These are phyloP conservation scores for Microplitis manilae DNA, from an alignment of 2,888 invertebrate species.

Conservation along the genomic window DNA sequence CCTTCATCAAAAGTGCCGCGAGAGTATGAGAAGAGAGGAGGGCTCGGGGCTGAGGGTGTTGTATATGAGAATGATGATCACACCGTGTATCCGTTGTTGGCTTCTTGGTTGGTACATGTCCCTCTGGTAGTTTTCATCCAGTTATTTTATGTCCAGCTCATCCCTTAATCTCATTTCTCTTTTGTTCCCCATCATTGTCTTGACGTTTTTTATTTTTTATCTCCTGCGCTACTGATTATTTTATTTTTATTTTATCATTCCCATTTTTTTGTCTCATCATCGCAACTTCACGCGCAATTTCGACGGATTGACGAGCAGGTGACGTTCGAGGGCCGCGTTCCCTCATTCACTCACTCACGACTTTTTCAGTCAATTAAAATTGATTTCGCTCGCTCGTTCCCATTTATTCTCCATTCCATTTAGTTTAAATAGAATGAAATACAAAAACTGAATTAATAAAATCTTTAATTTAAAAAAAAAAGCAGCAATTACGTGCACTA, in stretches of 20 bases:
- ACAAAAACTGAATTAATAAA: neutral
- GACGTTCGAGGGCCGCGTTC: slow-evolving; percentile 45
- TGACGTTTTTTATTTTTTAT: slow-evolving; percentile 15
- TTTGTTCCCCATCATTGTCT: neutral
- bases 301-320: slow-evolving; percentile 53
- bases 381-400: slow-evolving; percentile 47
- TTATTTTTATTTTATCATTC: neutral
- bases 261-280: slow-evolving; percentile 10
- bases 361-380: slow-evolving; percentile 60
- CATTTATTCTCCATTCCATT: slow-evolving; percentile 22
- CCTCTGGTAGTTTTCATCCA: neutral
- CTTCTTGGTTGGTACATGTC: neutral
- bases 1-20: slow-evolving; percentile 56
- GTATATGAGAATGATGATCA: slow-evolving; percentile 33
- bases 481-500: too few species aligned
- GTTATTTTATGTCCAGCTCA: neutral
- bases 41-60: slow-evolving; percentile 42
- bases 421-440: neutral
- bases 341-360: slow-evolving; percentile 37
- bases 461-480: neutral
- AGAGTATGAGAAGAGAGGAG: slow-evolving; percentile 35
- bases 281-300: slow-evolving; percentile 56
- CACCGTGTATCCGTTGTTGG: slow-evolving; percentile 56
- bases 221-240: slow-evolving; percentile 6
- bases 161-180: neutral